These are phyloP conservation scores for Catostylus mosaicus DNA, from an alignment of 30 jellyfish, hydroid and myxozoan genomes.

Conservation along the genomic window DNA sequence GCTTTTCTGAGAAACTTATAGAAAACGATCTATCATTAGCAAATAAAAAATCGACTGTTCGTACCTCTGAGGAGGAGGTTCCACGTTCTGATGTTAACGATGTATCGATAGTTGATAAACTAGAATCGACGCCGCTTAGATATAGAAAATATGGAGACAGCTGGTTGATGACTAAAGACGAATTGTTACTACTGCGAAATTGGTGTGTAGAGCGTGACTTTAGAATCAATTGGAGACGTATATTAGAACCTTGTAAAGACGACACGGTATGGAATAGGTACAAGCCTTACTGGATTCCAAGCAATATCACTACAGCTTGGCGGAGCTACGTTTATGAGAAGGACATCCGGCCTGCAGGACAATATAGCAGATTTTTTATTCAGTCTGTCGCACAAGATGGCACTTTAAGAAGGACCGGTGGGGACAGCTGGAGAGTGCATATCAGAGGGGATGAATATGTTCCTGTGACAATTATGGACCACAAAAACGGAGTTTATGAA, in stretches of 20 bases:
- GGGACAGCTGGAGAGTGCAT: slow-evolving; percentile 92
- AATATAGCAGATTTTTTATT: slow-evolving; percentile 79
- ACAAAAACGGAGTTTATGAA: slow-evolving; percentile 83
- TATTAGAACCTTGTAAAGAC: slow-evolving; percentile 72
- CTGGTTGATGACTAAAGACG: slow-evolving; percentile 64
- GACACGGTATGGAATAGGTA: slow-evolving; percentile 70
- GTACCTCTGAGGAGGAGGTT: neutral
- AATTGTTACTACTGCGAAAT: slow-evolving; percentile 32
- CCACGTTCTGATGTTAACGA: neutral
- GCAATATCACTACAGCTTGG: slow-evolving; percentile 61
- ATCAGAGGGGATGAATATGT: slow-evolving; percentile 83
- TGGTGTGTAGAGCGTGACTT: slow-evolving; percentile 86
- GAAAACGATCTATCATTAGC: neutral
- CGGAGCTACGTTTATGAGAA: slow-evolving; percentile 51
- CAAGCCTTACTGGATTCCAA: slow-evolving; percentile 63
- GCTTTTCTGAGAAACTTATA: slow-evolving; percentile 9
- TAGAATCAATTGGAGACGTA: slow-evolving; percentile 58
- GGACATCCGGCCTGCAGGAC: slow-evolving; percentile 90
- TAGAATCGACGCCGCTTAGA: slow-evolving; percentile 28
- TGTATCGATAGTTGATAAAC: neutral
- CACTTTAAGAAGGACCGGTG: slow-evolving; percentile 71
- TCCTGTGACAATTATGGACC: slow-evolving; percentile 90
- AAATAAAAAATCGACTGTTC: neutral
- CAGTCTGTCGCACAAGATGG: slow-evolving; percentile 71
- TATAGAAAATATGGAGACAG: slow-evolving; percentile 61